Evolutionary conservation across 2,113 vertebrate genomes (phyloP), one percentile per base, ranked within the genome.

Genomic region (Forbesichthys agassizii): DNA sequence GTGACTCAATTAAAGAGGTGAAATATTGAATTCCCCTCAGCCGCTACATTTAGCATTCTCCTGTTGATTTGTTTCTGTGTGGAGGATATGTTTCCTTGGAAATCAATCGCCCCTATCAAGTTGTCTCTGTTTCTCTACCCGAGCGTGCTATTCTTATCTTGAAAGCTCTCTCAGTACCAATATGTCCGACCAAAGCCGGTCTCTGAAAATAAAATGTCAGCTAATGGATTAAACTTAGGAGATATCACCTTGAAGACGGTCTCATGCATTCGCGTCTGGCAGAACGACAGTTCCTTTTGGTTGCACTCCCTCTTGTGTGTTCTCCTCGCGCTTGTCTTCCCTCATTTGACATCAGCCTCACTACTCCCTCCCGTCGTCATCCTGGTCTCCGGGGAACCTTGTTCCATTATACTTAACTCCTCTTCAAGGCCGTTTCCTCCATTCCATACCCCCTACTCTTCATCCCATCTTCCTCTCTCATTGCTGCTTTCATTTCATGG

Each of bases 401-500:
- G 58, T 78, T 88, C 72, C 74, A 77, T 77, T 70, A 73, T 67
- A 82, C 72, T 87, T 89, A 82, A 77, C 68, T 85, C 76, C 74
- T 86, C 73, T 84, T 86, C 75, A 85, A 80, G 84, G 79, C 79
- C 78, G 82, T 87, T 78, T 68, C 64, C 66, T 80, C 68, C 75
- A 71, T 58, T 75, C 69, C 52, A 48, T 54, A 56, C 48, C 49
- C 60, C 16, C 55, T 18, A 58, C 27, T 64, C 47, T 12, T 56
- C n/a, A 54, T 61, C 67, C 71, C 69, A 66, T 33, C 56, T 67
- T 73, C 63, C 61, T 42, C 48, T 71, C 78, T 83, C 84, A 83
- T 87, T 59, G 79, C 75, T 80, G 71, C 82, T 90, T 86, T 73
- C 69, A 55, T 84, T 89, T 89, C 86, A 90, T 73, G 86, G 75